These are phyloP conservation scores for Alosa sapidissima DNA, from an alignment of 2,797 vertebrate species.

Conservation along the genomic window DNA sequence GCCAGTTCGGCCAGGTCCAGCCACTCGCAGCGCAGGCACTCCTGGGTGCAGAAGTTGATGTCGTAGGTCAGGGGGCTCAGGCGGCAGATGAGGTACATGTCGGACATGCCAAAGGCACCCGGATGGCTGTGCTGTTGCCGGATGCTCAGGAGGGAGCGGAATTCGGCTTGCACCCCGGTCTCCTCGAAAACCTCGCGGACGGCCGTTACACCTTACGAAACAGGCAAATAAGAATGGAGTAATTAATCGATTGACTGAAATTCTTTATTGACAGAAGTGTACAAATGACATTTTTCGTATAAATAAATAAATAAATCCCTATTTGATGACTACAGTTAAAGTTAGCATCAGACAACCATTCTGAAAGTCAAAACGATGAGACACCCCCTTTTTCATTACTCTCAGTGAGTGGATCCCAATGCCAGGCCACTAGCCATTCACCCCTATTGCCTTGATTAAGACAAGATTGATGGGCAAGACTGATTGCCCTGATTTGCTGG, in stretches of 20 bases:
- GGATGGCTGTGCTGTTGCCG: slow-evolving; percentile 91
- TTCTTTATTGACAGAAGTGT: no score
- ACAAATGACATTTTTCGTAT: no score
- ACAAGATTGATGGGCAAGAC: not conserved
- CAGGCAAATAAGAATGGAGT: not conserved
- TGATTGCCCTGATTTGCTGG: not conserved
- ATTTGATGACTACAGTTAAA: not conserved
- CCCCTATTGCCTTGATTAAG: not conserved
- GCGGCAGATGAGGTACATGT: slow-evolving; percentile 93
- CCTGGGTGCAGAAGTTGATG: slow-evolving; percentile 86
- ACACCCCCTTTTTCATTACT: not conserved
- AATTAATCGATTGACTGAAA: no score
- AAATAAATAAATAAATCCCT: not conserved
- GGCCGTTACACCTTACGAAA: slow-evolving; percentile 82
- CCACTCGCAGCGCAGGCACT: slow-evolving; percentile 91
- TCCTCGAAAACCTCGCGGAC: slow-evolving; percentile 93
- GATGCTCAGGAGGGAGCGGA: slow-evolving; percentile 88
- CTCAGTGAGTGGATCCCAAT: not conserved
- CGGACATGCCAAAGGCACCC: slow-evolving; percentile 88
- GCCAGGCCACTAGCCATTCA: not conserved
- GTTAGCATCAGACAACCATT: not conserved
- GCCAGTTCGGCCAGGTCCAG: slow-evolving; percentile 79
- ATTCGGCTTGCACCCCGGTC: slow-evolving; percentile 88
- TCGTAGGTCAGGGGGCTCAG: slow-evolving; percentile 80
- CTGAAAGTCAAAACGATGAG: not conserved